phyloP scores from a whole-genome alignment of 1,140 invertebrate species.

The Platyscapa corneri region DNA sequence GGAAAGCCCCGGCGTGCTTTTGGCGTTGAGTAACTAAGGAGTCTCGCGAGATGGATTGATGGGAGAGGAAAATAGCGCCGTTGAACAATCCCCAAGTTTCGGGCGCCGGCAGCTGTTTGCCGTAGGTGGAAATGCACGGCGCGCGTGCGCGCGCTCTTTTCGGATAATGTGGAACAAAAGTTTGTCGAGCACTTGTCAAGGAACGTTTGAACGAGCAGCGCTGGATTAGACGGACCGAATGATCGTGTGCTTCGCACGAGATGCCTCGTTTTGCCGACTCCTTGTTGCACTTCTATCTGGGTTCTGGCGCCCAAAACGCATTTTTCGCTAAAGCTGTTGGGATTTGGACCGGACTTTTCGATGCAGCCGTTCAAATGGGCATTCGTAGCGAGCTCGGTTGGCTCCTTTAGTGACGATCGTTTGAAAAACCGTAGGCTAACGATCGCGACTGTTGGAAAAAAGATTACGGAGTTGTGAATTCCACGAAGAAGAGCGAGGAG shows the following conservation, averaged over 20 bases:
- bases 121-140: background rate
- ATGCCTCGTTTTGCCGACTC: too few relatives aligned
- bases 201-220: background rate
- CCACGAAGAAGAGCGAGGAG: background rate
- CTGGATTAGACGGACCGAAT: background rate
- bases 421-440: too few relatives aligned
- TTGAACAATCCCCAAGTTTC: conserved; percentile 23
- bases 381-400: too few relatives aligned
- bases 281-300: too few relatives aligned
- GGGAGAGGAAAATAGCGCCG: conserved; percentile 2
- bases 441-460: too few relatives aligned
- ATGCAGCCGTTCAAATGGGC: too few relatives aligned
- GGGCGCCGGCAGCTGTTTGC: conserved; percentile 18
- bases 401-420: too few relatives aligned
- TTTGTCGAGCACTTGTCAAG: conserved; percentile 21
- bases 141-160: background rate
- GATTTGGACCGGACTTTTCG: too few relatives aligned
- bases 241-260: background rate
- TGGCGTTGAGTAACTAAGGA: background rate
- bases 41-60: conserved; percentile 12
- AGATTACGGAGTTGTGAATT: background rate
- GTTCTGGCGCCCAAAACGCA: too few relatives aligned
- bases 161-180: background rate
- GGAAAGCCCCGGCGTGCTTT: background rate
- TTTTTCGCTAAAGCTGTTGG: too few relatives aligned